phyloP scores from a whole-genome alignment of 2,888 invertebrate species.

The Trissoscelio sp. region DNA sequence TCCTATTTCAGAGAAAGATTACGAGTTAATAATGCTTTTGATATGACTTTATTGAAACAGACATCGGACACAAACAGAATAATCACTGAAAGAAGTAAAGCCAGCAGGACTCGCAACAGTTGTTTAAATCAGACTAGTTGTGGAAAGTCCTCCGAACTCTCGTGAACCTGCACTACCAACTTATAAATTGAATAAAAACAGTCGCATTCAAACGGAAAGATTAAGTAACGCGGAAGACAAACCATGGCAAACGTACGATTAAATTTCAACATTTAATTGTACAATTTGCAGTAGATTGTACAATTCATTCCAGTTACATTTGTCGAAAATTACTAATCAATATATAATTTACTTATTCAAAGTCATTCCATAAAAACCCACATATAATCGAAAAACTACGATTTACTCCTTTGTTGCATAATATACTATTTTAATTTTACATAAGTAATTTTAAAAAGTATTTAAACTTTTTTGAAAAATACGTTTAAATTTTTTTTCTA shows the following conservation, averaged over 20 bases:
- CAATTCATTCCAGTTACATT: too few relatives aligned
- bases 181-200: slow-evolving; percentile 26
- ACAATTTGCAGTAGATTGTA: neutral
- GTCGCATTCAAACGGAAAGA: slow-evolving; percentile 1
- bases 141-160: neutral
- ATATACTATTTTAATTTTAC: too few relatives aligned
- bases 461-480: too few relatives aligned
- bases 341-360: too few relatives aligned
- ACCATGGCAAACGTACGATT: neutral
- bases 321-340: too few relatives aligned
- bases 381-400: too few relatives aligned
- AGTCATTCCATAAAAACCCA: too few relatives aligned
- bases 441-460: too few relatives aligned
- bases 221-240: slow-evolving; percentile 2
- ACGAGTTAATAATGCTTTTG: neutral
- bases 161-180: neutral
- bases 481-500: too few relatives aligned
- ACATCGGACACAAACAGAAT: neutral
- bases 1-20: neutral
- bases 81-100: neutral
- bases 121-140: slow-evolving; percentile 6
- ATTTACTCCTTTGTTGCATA: too few relatives aligned
- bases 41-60: neutral
- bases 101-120: slow-evolving; percentile 1
- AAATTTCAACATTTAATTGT: neutral